Conservation (phyloP, 2,888 invertebrate species). For the Tinea semifulvella region DNA sequence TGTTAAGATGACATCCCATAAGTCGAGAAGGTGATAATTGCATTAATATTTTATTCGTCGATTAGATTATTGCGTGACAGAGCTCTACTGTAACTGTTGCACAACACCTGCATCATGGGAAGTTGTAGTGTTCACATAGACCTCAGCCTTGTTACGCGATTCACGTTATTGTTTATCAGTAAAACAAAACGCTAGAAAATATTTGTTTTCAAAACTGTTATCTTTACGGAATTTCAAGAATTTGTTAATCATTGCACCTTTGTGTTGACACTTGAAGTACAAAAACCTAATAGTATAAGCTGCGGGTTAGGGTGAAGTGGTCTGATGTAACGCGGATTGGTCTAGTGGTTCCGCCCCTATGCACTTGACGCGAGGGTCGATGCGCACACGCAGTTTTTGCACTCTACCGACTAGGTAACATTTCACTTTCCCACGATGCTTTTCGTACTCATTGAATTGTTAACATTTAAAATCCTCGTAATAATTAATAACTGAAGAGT, state of each 20-base stretch:
- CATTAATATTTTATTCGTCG: slow-evolving; percentile 22
- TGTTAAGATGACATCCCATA: neutral
- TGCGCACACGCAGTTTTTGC: slow-evolving; percentile 47
- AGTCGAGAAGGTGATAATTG: neutral
- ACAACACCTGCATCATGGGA: slow-evolving; percentile 50
- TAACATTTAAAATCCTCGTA: no score
- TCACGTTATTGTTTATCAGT: no score
- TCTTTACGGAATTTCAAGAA: neutral
- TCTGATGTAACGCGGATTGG: slow-evolving; percentile 24
- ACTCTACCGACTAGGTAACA: slow-evolving; percentile 32
- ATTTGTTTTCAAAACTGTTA: neutral
- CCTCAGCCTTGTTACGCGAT: no score
- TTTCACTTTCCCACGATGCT: slow-evolving; percentile 45
- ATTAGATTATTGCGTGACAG: slow-evolving; percentile 47
- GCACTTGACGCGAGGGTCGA: slow-evolving; percentile 54
- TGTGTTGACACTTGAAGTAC: slow-evolving; percentile 5
- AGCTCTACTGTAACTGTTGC: slow-evolving; percentile 29
- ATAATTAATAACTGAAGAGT: no score
- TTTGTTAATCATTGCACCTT: neutral
- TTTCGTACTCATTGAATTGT: slow-evolving; percentile 7
- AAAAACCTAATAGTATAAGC: neutral
- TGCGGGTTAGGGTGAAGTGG: slow-evolving; percentile 8
- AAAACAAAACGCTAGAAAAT: no score
- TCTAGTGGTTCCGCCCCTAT: slow-evolving; percentile 64
- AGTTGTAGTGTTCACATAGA: slow-evolving; percentile 32